Percentiles rank a stretch among this genome's conserved stretches.
Conservation (phyloP, 2,888 invertebrate species). For the Oscheius sp. region DNA sequence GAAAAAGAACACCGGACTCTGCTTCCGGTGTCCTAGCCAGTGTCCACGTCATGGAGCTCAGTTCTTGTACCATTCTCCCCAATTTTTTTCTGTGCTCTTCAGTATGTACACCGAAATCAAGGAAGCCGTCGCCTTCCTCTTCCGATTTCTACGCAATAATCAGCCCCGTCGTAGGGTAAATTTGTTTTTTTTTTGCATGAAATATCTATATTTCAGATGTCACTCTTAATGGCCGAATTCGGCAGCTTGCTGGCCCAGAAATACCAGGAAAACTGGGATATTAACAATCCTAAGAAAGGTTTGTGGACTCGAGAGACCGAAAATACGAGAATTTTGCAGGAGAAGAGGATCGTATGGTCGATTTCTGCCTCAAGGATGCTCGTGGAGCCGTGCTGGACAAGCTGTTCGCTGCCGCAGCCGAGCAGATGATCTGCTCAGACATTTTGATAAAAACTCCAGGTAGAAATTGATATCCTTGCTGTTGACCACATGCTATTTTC, state of each 20-base stretch:
- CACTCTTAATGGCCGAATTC: conserved; percentile 19
- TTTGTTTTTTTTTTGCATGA: neutral
- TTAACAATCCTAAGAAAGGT: conserved; percentile 26
- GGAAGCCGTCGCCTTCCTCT: conserved; percentile 54
- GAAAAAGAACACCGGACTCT: no score
- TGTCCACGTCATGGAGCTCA: no score
- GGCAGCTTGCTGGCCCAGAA: conserved; percentile 6
- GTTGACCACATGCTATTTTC: neutral
- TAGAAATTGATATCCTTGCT: neutral
- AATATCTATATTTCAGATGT: neutral
- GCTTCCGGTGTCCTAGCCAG: no score
- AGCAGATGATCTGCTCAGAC: neutral
- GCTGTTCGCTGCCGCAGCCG: conserved; percentile 8
- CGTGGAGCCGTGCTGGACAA: neutral
- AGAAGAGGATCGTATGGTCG: conserved; percentile 4
- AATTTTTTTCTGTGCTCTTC: neutral
- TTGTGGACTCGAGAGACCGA: neutral
- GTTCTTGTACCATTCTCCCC: neutral
- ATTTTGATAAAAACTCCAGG: conserved; percentile 4
- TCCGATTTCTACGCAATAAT: conserved; percentile 40
- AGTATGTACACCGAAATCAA: conserved; percentile 58
- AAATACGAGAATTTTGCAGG: neutral
- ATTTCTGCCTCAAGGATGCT: conserved; percentile 1
- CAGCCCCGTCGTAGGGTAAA: conserved; percentile 48
- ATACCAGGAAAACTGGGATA: conserved; percentile 14